phyloP scores from a whole-genome alignment of 2,113 vertebrate species.

The Verasper variegatus region DNA sequence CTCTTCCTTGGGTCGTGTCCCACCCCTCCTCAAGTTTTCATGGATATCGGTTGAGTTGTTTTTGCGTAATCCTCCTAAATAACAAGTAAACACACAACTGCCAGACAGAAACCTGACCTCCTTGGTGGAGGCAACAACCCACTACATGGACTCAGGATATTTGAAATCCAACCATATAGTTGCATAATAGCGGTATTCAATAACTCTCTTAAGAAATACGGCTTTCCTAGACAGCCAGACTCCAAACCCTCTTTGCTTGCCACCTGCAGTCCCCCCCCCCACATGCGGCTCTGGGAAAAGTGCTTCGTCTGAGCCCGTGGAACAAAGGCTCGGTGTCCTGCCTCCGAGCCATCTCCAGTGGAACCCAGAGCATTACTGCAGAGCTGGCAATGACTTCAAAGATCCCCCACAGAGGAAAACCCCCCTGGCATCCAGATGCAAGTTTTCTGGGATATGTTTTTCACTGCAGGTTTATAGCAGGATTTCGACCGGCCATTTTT shows the following conservation, averaged over 20 bases:
- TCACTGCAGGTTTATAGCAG: constrained; percentile 26
- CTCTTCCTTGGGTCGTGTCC: too few species aligned
- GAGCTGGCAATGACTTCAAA: constrained; percentile 65
- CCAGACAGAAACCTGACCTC: too few species aligned
- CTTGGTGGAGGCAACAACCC: too few species aligned
- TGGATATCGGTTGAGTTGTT: too few species aligned
- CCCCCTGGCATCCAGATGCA: constrained; percentile 38
- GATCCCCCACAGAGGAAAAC: constrained; percentile 28
- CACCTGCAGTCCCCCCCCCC: constrained; percentile 41
- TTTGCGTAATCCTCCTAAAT: too few species aligned
- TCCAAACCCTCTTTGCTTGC: constrained; percentile 36
- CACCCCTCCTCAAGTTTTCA: too few species aligned
- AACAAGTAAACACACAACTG: too few species aligned
- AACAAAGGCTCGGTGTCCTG: constrained; percentile 55
- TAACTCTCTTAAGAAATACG: background rate
- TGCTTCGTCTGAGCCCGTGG: constrained; percentile 35
- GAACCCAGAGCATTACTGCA: constrained; percentile 33
- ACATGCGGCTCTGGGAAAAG: constrained; percentile 29
- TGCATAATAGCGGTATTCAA: constrained; percentile 1
- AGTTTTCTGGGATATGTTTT: constrained; percentile 29
- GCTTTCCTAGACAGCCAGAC: constrained; percentile 20
- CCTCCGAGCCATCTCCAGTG: constrained; percentile 38
- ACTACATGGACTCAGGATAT: too few species aligned
- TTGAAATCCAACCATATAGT: background rate
- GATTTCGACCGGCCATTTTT: background rate